phyloP scores from a whole-genome alignment of 2,888 invertebrate genomes.

The Oxytorus armatus region DNA sequence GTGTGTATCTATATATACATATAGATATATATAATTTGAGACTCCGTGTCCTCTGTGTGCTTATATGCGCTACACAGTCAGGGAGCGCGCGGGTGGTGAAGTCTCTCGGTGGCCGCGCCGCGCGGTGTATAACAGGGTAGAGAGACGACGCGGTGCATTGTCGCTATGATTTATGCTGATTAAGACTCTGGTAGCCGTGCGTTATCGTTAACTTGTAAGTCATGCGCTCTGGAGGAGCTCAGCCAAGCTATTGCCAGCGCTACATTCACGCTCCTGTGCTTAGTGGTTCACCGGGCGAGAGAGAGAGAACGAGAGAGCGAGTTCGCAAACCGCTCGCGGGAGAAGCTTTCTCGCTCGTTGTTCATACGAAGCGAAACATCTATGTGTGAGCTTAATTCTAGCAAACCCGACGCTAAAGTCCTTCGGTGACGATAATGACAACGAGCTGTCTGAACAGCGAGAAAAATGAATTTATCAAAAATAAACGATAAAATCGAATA shows the following conservation, averaged over 20 bases:
- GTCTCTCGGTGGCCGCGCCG: constrained; percentile 53
- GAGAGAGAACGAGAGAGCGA: constrained; percentile 29
- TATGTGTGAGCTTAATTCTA: constrained; percentile 22
- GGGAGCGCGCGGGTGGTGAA: constrained; percentile 32
- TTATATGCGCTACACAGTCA: constrained; percentile 36
- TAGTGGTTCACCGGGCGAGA: constrained; percentile 39
- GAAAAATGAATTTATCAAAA: not conserved
- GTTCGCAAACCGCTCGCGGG: constrained; percentile 52
- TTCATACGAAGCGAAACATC: constrained; percentile 32
- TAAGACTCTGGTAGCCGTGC: constrained; percentile 82
- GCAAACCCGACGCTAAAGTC: constrained; percentile 36
- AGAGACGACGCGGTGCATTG: constrained; percentile 73
- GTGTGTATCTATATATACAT: constrained; percentile 2
- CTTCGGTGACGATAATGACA: constrained; percentile 26
- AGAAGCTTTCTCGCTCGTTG: constrained; percentile 48
- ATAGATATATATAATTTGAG: not conserved
- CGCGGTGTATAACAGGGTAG: constrained; percentile 61
- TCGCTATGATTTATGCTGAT: constrained; percentile 84
- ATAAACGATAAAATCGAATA: not conserved
- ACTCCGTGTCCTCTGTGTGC: constrained; percentile 28
- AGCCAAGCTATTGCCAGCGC: constrained; percentile 65
- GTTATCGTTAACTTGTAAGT: constrained; percentile 82
- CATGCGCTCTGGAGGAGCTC: constrained; percentile 73
- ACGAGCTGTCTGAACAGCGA: constrained; percentile 4
- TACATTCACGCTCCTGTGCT: constrained; percentile 51